Base-by-base conservation (phyloP, 2,888 invertebrate genomes). In the Catonia carolina region DNA sequence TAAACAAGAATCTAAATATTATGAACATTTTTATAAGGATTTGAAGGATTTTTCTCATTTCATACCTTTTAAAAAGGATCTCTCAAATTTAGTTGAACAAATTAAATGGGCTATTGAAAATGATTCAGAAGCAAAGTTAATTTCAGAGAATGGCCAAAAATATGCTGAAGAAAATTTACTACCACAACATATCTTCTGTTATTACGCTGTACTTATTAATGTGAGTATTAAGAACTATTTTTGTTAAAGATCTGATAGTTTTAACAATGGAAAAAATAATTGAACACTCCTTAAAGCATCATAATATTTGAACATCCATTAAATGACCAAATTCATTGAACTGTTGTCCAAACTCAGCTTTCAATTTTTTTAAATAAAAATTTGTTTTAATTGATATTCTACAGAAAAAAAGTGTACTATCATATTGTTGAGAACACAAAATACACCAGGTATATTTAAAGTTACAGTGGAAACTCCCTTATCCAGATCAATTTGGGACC, bases 1-100 rank as follows among this genome's bases (percentile, higher is more conserved):
- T 12, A 98, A 98, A 74, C 95, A 95, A 73, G 83, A 89, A 22
- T 97, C 97, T 0, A 80, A 82, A n/a, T 97, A 90, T 73, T 91
- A 93, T 71, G 97, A 98, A 77, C 89, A 91, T 75, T 98, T 95
- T 73, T 98, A 98, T 70, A 73, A 78, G 36, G 78, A 86, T 63
- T 73, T 96, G 10, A 69, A 77, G 56, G 84, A 91, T 1, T 82
- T 83, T 74, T 75, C 80, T 65, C 96, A 98, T 73, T 98, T 84
- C 71, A 75, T 97, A 54, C 88, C 94, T 6, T 76, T 96, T 35
- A 82, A 85, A 67, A 73, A 78, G 45, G 86, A 96, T 72, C 75
- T 97, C 17, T 83, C 85, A 7, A 84, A 97, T 75, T 75, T 97
- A 45, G 74, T 87, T 2, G 82, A 88, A 22, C 83, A 84, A 71